Evolutionary conservation across 2,113 vertebrate species (phyloP), one percentile per base, ranked within the genome.

Genomic region (Eleginops maclovinus): DNA sequence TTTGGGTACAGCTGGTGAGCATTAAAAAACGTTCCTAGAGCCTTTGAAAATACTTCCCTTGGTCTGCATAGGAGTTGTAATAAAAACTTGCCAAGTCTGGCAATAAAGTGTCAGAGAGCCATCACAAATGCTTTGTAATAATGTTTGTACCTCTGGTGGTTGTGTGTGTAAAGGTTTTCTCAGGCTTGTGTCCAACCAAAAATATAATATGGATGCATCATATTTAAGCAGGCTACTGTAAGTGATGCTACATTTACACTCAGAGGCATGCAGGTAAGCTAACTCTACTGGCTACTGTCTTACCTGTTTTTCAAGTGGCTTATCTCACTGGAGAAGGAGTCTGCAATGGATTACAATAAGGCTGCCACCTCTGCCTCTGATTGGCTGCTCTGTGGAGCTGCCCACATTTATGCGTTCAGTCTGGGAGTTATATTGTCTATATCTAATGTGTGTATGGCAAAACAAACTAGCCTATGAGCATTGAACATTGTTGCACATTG

Each of bases 1-100:
- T 71, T 73, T 59, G 43, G 65, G 67, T 81, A 50, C 83, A 91
- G 68, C 77, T 87, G 71, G 55, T 77, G 58, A 66, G 68, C 63
- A 79, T 88, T 87, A 85, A 74, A 83, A 36, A 74, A 61, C 19
- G 60, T 79, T 58, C 77, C 65, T 56, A 44, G 49, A 58, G 64
- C 49, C 70, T 84, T 86, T 81, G 71, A 83, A 83, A 78, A 63
- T 1, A 58, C 56, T 55, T 40, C 22, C n/a, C 19, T 59, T 0
- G 2, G 64, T 73, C 53, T 69, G 28, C 28, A 4, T 49, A n/a
- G 16, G 3, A 67, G 58, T 76, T 72, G 21, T 56, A 69, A 50
- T 65, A 58, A 63, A 81, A 75, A 15, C 40, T 2, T 41, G 19
- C 22, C 43, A 53, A 1, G 13, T 58, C 69, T 61, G 26, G 54